Conservation (phyloP, 2,888 invertebrate species). For the Furcula furcula region DNA sequence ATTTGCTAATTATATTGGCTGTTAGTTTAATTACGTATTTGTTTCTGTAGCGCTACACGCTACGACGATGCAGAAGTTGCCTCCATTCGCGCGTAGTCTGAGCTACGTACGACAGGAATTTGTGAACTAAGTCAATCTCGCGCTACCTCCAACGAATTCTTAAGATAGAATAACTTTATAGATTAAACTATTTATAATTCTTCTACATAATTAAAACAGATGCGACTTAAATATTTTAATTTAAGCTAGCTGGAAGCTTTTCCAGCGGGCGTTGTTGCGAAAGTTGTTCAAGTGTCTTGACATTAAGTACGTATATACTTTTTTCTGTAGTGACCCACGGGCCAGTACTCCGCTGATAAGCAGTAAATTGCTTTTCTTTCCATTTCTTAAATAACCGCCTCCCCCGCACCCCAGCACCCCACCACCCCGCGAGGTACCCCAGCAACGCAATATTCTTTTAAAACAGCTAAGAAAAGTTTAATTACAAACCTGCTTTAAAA, state of each 20-base stretch:
- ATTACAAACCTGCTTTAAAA: slow-evolving; percentile 71
- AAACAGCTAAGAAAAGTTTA: slow-evolving; percentile 69
- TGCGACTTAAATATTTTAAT: background rate
- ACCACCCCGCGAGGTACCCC: slow-evolving; percentile 45
- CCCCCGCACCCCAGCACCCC: slow-evolving; percentile 30
- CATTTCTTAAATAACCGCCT: slow-evolving; percentile 70
- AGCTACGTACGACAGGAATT: slow-evolving; percentile 66
- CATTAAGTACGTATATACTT: slow-evolving; percentile 41
- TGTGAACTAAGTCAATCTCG: slow-evolving; percentile 45
- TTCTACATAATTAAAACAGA: background rate
- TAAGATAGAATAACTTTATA: slow-evolving; percentile 68
- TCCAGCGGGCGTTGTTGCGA: slow-evolving; percentile 19
- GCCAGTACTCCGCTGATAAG: slow-evolving; percentile 66
- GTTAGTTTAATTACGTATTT: too few relatives aligned
- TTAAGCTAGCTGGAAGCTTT: slow-evolving; percentile 4
- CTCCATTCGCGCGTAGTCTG: slow-evolving; percentile 41
- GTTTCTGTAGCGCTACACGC: background rate
- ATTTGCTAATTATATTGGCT: too few relatives aligned
- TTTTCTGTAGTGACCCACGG: slow-evolving; percentile 60
- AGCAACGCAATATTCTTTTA: slow-evolving; percentile 67
- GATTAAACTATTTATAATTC: slow-evolving; percentile 54
- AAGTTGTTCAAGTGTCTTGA: slow-evolving; percentile 41
- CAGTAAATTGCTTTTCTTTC: slow-evolving; percentile 78
- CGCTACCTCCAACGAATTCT: slow-evolving; percentile 67
- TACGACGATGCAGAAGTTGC: slow-evolving; percentile 34